phyloP scores from a whole-genome alignment of 2,113 vertebrate genomes.

The Cepphus grylle region DNA sequence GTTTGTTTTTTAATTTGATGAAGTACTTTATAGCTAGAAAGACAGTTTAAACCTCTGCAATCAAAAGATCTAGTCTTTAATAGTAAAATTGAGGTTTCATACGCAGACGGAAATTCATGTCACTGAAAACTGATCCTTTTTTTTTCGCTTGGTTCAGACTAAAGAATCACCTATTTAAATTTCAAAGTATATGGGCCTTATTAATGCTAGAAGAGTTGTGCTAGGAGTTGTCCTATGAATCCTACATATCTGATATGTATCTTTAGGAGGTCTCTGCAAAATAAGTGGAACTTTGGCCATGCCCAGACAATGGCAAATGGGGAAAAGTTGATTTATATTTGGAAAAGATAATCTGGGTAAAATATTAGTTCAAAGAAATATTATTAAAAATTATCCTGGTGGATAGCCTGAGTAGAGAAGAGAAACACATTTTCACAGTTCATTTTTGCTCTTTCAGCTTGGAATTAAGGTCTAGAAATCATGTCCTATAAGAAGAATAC shows the following conservation, averaged over 20 bases:
- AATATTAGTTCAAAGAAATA: neutral
- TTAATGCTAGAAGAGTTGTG: neutral
- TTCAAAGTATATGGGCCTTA: neutral
- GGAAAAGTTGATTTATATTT: neutral
- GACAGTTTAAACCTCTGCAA: neutral
- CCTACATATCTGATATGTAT: neutral
- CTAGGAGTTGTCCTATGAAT: neutral
- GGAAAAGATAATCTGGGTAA: neutral
- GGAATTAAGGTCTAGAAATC: neutral
- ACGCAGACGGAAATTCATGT: neutral
- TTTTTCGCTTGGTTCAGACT: neutral
- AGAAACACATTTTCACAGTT: neutral
- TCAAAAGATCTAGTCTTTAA: neutral
- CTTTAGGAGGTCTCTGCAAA: neutral
- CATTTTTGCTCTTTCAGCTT: neutral
- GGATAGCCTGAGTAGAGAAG: neutral
- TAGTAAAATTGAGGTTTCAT: neutral
- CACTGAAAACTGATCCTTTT: neutral
- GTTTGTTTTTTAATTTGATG: neutral
- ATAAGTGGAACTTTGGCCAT: neutral
- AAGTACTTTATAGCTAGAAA: neutral
- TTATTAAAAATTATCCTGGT: neutral
- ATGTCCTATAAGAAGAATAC: neutral
- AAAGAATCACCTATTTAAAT: neutral
- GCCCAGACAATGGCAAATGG: neutral